Evolutionary conservation across 1,140 invertebrate genomes (phyloP), one percentile per base, ranked within the genome.

Genomic region (Drosophila repleta): DNA sequence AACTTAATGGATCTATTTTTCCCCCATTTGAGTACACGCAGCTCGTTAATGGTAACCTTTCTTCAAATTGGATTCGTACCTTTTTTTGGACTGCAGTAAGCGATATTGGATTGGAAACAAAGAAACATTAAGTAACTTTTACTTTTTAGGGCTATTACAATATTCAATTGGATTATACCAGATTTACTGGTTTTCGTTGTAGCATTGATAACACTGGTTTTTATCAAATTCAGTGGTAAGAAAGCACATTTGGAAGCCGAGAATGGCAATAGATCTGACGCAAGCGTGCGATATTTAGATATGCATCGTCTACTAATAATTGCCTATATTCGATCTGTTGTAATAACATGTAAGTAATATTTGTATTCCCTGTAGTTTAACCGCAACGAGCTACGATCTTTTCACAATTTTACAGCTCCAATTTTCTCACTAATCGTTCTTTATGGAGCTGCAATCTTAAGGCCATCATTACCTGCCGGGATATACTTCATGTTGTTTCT

Each of bases 401-500:
- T 64, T 80, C 92, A 95, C 8, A 10, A 11, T 26, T 3, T 35
- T 64, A 81, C 92, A 95, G 96, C 95, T 20, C 96, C 95, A 68
- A 95, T 96, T 74, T 92, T 95, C 7, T 94, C 94, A 1, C 90
- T 97, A 11, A 93, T 94, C 17, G 93, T 95, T 3, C 92, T 97
- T 45, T 97, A 96, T 91, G 93, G 96, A 60, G 94, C 95, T 17
- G 96, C 96, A 0, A 94, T 96, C 21, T 90, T 97, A 75, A 93
- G 94, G 43, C 96, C 97, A 4, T 97, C 96, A n/a, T 92, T 97
- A 1, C 94, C 95, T 5, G 95, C 95, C 18, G 95, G 94, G 4
- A 93, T 98, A 17, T 98, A 98, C 92, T 98, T 97, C 90, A 66
- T 97, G 4, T 92, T 96, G 7, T 99, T 99, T 91, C 71, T 99